These are phyloP conservation scores for Lepidocolaptes lacrymiger DNA, from an alignment of 2,797 vertebrate species.

Conservation along the genomic window DNA sequence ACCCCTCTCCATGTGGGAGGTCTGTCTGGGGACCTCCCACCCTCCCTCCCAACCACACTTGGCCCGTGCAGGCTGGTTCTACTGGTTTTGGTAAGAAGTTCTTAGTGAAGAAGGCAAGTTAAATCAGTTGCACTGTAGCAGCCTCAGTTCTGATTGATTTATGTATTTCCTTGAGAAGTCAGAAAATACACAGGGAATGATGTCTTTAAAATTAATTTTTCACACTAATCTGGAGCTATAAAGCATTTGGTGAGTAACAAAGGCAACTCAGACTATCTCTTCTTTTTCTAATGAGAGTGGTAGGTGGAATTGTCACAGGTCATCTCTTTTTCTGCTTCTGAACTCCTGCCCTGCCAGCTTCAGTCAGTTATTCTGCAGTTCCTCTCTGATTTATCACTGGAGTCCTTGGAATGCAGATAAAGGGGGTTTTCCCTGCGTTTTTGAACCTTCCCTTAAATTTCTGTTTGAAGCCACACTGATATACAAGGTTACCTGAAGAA, in stretches of 20 bases:
- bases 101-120: background rate
- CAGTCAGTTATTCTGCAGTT: background rate
- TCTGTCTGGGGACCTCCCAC: background rate
- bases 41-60: background rate
- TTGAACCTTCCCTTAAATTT: background rate
- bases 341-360: background rate
- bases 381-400: background rate
- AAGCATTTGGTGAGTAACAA: background rate
- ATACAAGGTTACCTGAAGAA: background rate
- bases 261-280: background rate
- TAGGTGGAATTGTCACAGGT: background rate
- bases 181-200: background rate
- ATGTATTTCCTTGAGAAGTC: background rate
- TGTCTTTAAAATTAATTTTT: background rate
- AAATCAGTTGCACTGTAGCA: background rate
- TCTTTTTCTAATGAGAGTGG: background rate
- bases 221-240: rapidly evolving
- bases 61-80: background rate
- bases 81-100: background rate
- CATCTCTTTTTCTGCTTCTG: background rate
- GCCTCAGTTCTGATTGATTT: background rate
- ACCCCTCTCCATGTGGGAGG: background rate
- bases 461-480: background rate
- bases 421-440: background rate
- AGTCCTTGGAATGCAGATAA: background rate